A percentile compares a stretch with the other conserved stretches of the same genome.
Conservation (phyloP, 2,113 vertebrate species). For the Oenanthe melanoleuca region DNA sequence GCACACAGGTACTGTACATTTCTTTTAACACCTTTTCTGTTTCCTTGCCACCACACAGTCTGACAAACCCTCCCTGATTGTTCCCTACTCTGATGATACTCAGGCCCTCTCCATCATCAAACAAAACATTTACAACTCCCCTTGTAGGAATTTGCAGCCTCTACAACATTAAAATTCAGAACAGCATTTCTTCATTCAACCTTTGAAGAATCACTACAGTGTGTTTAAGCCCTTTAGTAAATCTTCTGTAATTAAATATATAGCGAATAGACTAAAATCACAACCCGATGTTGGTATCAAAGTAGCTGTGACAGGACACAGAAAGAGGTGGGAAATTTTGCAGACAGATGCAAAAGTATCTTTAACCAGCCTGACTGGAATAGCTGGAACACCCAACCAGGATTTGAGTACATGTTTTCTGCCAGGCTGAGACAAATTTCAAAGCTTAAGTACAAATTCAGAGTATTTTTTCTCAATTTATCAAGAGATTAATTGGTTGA, state of each 20-base stretch:
- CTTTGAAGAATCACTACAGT: background rate
- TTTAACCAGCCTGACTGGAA: background rate
- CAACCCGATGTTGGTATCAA: background rate
- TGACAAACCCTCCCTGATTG: background rate
- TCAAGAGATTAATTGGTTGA: background rate
- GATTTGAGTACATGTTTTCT: accelerated
- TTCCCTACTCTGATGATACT: background rate
- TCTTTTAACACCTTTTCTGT: background rate
- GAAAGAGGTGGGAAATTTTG: background rate
- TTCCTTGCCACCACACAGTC: background rate
- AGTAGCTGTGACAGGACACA: background rate
- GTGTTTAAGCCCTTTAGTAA: background rate
- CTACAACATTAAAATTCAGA: background rate
- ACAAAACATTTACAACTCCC: background rate
- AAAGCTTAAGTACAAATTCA: background rate
- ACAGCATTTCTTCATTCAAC: background rate
- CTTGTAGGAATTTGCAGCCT: background rate
- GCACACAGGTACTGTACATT: background rate
- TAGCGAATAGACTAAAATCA: background rate
- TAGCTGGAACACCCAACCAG: background rate
- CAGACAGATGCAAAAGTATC: background rate
- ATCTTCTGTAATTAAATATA: background rate
- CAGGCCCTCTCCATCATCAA: background rate
- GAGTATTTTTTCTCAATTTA: background rate
- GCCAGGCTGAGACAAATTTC: background rate